Conservation (phyloP, 1,140 invertebrate species). For the Hylaeus anthracinus region DNA sequence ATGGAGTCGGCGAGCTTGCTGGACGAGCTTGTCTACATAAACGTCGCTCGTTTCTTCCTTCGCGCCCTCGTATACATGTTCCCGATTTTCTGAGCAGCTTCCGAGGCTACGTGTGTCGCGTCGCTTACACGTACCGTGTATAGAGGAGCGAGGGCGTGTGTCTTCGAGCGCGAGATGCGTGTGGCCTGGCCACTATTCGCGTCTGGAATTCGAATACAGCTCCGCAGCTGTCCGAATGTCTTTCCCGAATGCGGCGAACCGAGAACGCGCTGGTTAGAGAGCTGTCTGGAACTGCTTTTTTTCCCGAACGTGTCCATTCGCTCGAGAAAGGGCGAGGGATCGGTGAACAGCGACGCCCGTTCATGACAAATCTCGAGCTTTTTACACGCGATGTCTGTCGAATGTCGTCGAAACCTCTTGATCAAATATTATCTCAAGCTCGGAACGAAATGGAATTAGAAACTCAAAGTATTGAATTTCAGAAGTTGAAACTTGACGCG, state of each 20-base stretch:
- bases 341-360: not conserved
- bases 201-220: slow-evolving; percentile 49
- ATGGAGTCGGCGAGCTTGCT: slow-evolving; percentile 39
- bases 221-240: slow-evolving; percentile 47
- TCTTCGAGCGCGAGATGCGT: slow-evolving; percentile 5
- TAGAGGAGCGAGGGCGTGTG: slow-evolving; percentile 1
- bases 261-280: not conserved
- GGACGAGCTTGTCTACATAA: slow-evolving; percentile 60
- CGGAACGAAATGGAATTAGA: not conserved
- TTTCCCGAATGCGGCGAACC: not conserved
- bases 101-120: slow-evolving; percentile 3
- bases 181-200: slow-evolving; percentile 26
- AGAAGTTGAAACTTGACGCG: slow-evolving; percentile 13
- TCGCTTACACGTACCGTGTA: not conserved
- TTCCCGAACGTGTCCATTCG: not conserved
- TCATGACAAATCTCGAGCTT: not conserved
- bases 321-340: not conserved
- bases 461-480: not conserved
- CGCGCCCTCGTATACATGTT: slow-evolving; percentile 39
- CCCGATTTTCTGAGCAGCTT: slow-evolving; percentile 43
- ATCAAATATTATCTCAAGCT: not conserved
- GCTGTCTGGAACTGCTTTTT: not conserved
- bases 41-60: slow-evolving; percentile 41
- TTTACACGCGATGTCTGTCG: not conserved
- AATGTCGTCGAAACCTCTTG: not conserved